These are phyloP conservation scores for Synanthedon tipuliformis DNA, from an alignment of 2,888 invertebrate genomes.

Conservation along the genomic window DNA sequence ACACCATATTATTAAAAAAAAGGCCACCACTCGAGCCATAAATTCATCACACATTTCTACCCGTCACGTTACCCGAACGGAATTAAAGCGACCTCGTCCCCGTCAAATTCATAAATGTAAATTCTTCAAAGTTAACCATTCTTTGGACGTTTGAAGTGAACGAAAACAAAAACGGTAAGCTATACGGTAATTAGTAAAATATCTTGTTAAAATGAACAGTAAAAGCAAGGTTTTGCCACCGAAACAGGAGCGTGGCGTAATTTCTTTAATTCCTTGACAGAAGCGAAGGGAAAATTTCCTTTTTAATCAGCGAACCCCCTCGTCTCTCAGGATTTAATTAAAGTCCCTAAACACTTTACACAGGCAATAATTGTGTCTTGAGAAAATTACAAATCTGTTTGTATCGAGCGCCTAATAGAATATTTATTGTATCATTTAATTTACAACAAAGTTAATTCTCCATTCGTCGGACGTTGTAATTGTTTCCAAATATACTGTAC, in stretches of 20 bases:
- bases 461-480: background rate
- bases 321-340: slow-evolving; percentile 47
- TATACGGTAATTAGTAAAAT: background rate
- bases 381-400: slow-evolving; percentile 37
- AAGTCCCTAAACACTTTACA: slow-evolving; percentile 47
- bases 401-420: slow-evolving; percentile 21
- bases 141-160: background rate
- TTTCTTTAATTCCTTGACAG: slow-evolving; percentile 28
- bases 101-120: slow-evolving; percentile 19
- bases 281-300: slow-evolving; percentile 20
- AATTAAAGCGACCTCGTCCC: slow-evolving; percentile 15
- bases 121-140: slow-evolving; percentile 6
- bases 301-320: slow-evolving; percentile 37
- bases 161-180: background rate
- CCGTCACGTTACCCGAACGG: too few relatives aligned
- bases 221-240: slow-evolving; percentile 7
- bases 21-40: slow-evolving; percentile 2
- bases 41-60: slow-evolving; percentile 4
- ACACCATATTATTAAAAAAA: too few relatives aligned
- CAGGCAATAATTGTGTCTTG: slow-evolving; percentile 43
- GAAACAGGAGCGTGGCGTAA: slow-evolving; percentile 25
- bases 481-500: too few relatives aligned
- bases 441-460: background rate
- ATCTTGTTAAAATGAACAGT: slow-evolving; percentile 10
- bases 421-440: background rate